Conservation (phyloP, 2,888 invertebrate genomes). For the Acronicta psi region DNA sequence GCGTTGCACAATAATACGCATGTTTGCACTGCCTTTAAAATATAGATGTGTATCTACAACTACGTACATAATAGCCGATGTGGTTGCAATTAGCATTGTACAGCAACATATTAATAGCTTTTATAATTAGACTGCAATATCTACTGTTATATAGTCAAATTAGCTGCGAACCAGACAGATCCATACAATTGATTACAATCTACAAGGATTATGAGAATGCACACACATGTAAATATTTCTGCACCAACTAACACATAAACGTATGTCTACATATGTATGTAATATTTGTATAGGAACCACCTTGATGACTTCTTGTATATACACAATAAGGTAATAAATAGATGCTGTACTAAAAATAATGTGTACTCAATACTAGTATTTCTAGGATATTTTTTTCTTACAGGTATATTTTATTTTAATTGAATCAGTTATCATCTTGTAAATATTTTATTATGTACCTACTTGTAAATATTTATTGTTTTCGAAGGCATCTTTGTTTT, state of each 20-base stretch:
- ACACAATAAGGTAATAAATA: no score
- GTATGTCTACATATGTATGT: no score
- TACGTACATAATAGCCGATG: slow-evolving; percentile 27
- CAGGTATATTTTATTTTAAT: no score
- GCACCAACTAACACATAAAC: not conserved
- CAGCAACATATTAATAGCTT: slow-evolving; percentile 36
- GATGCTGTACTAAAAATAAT: no score
- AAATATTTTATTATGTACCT: no score
- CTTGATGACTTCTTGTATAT: no score
- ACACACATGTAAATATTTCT: not conserved
- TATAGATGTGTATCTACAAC: slow-evolving; percentile 43
- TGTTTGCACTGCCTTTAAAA: slow-evolving; percentile 59
- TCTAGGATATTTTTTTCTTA: no score
- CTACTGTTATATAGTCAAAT: slow-evolving; percentile 11
- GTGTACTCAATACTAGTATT: no score
- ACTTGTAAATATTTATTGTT: no score
- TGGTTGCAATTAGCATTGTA: slow-evolving; percentile 34
- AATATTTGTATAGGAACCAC: no score
- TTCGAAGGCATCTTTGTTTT: no score
- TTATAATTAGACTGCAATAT: slow-evolving; percentile 36
- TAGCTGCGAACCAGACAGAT: slow-evolving; percentile 11
- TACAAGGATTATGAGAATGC: not conserved
- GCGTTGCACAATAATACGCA: slow-evolving; percentile 61
- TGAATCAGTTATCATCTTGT: no score
- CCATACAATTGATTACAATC: not conserved